Evolutionary conservation across 2,797 vertebrate species (phyloP).

Genomic region (Meriones psammophilus): DNA sequence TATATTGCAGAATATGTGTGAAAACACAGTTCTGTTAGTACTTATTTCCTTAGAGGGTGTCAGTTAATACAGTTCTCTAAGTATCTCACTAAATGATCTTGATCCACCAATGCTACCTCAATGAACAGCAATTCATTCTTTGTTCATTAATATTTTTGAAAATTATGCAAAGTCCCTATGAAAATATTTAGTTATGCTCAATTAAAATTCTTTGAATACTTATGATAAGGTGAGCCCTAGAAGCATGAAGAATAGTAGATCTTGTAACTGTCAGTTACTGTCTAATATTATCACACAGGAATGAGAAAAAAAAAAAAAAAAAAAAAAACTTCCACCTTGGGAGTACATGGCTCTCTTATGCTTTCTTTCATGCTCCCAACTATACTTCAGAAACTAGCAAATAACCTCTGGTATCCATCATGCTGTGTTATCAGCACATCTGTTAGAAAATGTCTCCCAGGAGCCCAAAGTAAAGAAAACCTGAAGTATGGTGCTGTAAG

Average conservation of each 20-base stretch:
- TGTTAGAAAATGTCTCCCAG: not conserved
- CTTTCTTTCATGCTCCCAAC: not conserved
- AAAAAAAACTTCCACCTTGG: not conserved
- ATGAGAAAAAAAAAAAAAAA: not conserved
- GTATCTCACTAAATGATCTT: not conserved
- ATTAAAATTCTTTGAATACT: not conserved
- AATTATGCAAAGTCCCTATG: not conserved
- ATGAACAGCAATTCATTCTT: not conserved
- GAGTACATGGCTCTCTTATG: too few species aligned
- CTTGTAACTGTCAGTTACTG: not conserved
- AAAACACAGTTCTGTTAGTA: not conserved
- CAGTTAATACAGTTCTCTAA: not conserved
- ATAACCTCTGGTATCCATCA: not conserved
- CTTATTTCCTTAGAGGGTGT: not conserved
- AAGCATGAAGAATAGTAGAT: not conserved
- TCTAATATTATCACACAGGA: not conserved
- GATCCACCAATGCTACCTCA: not conserved
- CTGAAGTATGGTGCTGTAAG: not conserved
- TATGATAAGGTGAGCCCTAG: not conserved
- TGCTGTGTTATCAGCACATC: not conserved
- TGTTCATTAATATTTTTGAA: not conserved
- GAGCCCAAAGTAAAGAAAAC: not conserved
- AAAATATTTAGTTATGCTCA: not conserved
- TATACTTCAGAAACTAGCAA: not conserved
- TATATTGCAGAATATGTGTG: not conserved